Percentiles rank a stretch among this genome's conserved stretches.
Evolutionary conservation across 2,113 vertebrate genomes (phyloP).

Genomic region (Dinomys branickii): DNA sequence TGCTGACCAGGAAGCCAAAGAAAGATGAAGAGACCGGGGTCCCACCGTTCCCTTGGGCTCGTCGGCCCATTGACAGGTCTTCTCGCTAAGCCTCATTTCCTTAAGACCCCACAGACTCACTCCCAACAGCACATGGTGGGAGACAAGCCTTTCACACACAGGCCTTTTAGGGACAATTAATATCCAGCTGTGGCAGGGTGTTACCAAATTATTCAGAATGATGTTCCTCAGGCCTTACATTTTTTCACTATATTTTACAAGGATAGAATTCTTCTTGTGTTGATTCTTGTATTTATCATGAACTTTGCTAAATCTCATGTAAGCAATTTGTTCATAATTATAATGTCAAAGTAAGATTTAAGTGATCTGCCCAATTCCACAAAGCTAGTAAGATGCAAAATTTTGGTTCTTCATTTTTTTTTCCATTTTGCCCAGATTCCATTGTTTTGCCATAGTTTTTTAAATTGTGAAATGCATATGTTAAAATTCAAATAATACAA

Average conservation of each 20-base stretch:
- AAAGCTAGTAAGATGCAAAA: neutral
- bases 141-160: neutral
- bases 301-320: neutral
- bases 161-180: neutral
- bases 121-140: neutral
- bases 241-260: neutral
- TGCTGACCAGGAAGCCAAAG: neutral
- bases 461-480: neutral
- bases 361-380: neutral
- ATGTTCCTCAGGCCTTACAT: neutral
- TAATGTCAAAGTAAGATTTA: conserved; percentile 30
- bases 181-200: neutral
- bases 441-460: neutral
- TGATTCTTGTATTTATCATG: neutral
- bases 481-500: neutral
- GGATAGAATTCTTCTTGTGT: neutral
- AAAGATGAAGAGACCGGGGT: neutral
- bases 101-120: neutral
- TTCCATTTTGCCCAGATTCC: neutral
- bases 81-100: neutral
- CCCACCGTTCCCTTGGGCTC: neutral
- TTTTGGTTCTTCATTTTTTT: neutral
- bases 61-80: neutral
- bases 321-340: neutral
- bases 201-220: neutral